Base-by-base conservation (phyloP, 2,888 invertebrate species). In the Torymus aiolomorphi region DNA sequence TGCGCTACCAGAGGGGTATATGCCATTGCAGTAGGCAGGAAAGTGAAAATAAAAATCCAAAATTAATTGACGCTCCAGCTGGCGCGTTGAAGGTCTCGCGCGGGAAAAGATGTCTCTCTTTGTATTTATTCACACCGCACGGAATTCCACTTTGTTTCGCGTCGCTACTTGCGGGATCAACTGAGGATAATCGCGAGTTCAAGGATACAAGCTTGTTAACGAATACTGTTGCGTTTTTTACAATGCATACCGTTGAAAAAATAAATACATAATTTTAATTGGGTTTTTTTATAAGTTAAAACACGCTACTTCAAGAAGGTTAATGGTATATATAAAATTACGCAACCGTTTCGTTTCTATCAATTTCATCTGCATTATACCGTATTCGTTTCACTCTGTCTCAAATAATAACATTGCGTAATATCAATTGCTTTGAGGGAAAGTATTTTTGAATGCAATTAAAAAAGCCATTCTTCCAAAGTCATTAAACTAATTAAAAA, bases 61-160 rank as follows among this genome's bases (percentile, higher is more conserved):
- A 73, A 76, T 80, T 76, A 80, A 80, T 73, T 51, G 76, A 76
- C 12, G 61, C 52, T 74, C 42, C 54, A 65, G 18, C 59, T 72
- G 66, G 56, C 70, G n/a, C 54, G 57, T 24, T 10, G 56, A 73
- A 73, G 80, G 56, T 63, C 78, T 72, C 24, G 61, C 20, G 31
- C 2, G 16, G 5, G 10, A 16, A 62, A 54, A 54, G 52, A 56
- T 51, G n/a, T 52, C 51, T 71, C 14, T 62, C 4, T 62, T 12
- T 65, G 16, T 77, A 59, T 57, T 31, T 31, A 31, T 31, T 31
- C 31, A 59, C 51, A 56, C 69, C 63, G 31, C 71, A 72, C 65
- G 70, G 73, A 74, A 78, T 78, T 63, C 59, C 18, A 49, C 66
- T 59, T 1, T 31, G 59, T 71, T 59, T 56, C 52, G 31, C 31